These are phyloP conservation scores for Pelmatolapia mariae DNA, from an alignment of 2,113 vertebrate genomes.

Conservation along the genomic window DNA sequence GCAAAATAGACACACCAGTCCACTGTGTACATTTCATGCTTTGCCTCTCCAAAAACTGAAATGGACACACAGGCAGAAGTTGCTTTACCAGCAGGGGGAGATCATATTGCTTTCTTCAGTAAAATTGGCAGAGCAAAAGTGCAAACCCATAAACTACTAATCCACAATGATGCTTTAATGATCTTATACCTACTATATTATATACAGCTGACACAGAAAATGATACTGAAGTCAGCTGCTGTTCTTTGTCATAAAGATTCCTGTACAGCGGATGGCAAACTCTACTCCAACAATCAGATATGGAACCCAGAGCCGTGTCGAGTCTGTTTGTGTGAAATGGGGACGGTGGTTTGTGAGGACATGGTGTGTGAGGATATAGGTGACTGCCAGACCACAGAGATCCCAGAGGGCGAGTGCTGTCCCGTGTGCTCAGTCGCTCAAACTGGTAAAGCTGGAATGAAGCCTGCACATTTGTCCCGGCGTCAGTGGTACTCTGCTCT, in stretches of 20 bases:
- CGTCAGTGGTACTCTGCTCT: background rate
- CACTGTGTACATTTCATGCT: background rate
- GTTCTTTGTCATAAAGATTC: slow-evolving; percentile 23
- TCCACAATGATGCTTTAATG: background rate
- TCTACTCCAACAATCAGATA: slow-evolving; percentile 50
- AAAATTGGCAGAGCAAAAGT: background rate
- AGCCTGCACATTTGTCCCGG: background rate
- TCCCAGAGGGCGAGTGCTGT: slow-evolving; percentile 85
- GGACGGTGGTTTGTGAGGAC: slow-evolving; percentile 84
- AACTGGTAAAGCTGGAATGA: slow-evolving; percentile 25
- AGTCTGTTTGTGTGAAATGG: slow-evolving; percentile 85
- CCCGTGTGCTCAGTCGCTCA: slow-evolving; percentile 67
- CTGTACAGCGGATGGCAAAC: slow-evolving; percentile 39
- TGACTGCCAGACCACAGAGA: slow-evolving; percentile 72
- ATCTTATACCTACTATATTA: background rate
- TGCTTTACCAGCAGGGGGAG: background rate
- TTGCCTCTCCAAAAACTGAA: background rate
- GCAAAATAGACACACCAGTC: background rate
- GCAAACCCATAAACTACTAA: background rate
- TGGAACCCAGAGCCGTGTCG: slow-evolving; percentile 59
- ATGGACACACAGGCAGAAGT: background rate
- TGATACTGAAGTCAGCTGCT: background rate
- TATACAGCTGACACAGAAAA: background rate
- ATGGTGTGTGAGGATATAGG: slow-evolving; percentile 77
- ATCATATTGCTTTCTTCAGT: background rate